These are phyloP conservation scores for Vanessa atalanta DNA, from an alignment of 1,140 invertebrate genomes.

Conservation along the genomic window DNA sequence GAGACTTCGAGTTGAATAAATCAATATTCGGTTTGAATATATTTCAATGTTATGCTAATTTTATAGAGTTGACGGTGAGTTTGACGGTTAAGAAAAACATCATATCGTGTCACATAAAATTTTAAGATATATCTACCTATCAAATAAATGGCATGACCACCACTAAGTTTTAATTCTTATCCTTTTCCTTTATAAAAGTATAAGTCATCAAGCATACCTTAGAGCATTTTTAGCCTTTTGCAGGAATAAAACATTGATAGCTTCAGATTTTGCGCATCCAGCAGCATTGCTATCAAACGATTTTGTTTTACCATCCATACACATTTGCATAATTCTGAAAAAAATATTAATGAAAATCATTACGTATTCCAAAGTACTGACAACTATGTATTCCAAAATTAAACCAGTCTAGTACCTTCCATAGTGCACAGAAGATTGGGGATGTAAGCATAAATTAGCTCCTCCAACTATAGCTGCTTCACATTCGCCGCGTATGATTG, in stretches of 20 bases:
- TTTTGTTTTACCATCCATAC: conserved; percentile 88
- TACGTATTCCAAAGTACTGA: not conserved
- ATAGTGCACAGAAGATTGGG: conserved; percentile 92
- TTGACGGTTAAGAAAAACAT: not conserved
- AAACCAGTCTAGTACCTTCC: conserved; percentile 69
- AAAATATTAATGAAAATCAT: conserved; percentile 31
- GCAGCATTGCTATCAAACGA: conserved; percentile 90
- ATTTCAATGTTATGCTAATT: too few relatives aligned
- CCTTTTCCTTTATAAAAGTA: too few relatives aligned
- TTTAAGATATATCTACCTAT: too few relatives aligned
- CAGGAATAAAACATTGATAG: conserved; percentile 87
- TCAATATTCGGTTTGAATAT: too few relatives aligned
- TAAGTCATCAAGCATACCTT: conserved; percentile 72
- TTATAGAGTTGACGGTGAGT: too few relatives aligned
- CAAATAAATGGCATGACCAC: too few relatives aligned
- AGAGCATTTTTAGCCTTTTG: conserved; percentile 89
- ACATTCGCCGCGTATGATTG: conserved; percentile 88
- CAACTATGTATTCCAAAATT: not conserved
- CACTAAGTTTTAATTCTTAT: too few relatives aligned
- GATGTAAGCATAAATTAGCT: conserved; percentile 91
- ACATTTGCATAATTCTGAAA: conserved; percentile 83
- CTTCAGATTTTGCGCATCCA: conserved; percentile 86
- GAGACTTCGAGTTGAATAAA: too few relatives aligned
- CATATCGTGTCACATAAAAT: too few relatives aligned
- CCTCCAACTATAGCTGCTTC: conserved; percentile 94